Conservation (phyloP, 2,797 vertebrate genomes). For the Mormyrus hasselquistii region DNA sequence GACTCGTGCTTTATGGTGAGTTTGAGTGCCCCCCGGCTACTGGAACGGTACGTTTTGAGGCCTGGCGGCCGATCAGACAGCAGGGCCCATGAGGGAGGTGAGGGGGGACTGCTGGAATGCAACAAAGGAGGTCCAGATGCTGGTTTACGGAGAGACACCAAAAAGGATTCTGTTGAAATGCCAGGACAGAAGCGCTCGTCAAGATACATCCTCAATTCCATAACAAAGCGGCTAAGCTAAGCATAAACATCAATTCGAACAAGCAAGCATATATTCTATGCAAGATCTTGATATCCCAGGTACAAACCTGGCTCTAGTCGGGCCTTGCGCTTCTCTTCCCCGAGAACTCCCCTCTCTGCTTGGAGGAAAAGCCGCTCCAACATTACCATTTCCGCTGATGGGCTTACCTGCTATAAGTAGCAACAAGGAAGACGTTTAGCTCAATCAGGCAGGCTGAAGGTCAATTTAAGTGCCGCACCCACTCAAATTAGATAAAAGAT, state of each 20-base stretch:
- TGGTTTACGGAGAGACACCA: conserved; percentile 49
- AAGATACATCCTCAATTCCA: not conserved
- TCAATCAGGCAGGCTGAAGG: not conserved
- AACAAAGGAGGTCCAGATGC: conserved; percentile 39
- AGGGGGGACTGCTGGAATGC: conserved; percentile 50
- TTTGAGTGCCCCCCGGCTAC: conserved; percentile 62
- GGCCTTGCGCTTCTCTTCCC: conserved; percentile 59
- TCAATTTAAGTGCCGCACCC: not conserved
- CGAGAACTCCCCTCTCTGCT: conserved; percentile 61
- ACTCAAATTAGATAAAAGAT: not conserved
- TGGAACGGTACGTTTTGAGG: conserved; percentile 69
- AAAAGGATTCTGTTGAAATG: conserved; percentile 55
- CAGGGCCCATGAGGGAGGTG: conserved; percentile 59
- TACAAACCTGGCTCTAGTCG: conserved; percentile 65
- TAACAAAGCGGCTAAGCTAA: not conserved
- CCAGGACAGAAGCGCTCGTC: not conserved
- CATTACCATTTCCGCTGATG: conserved; percentile 77
- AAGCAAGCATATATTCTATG: not conserved
- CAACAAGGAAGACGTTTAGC: not conserved
- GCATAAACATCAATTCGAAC: not conserved
- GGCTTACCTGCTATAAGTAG: conserved; percentile 62
- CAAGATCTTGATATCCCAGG: not conserved
- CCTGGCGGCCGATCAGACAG: conserved; percentile 64
- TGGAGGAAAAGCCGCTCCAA: conserved; percentile 72
- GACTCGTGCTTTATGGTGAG: conserved; percentile 76